A percentile compares a stretch with the other conserved stretches of the same genome.
Evolutionary conservation across 2,113 vertebrate genomes (phyloP).

Genomic region (Siniperca chuatsi): DNA sequence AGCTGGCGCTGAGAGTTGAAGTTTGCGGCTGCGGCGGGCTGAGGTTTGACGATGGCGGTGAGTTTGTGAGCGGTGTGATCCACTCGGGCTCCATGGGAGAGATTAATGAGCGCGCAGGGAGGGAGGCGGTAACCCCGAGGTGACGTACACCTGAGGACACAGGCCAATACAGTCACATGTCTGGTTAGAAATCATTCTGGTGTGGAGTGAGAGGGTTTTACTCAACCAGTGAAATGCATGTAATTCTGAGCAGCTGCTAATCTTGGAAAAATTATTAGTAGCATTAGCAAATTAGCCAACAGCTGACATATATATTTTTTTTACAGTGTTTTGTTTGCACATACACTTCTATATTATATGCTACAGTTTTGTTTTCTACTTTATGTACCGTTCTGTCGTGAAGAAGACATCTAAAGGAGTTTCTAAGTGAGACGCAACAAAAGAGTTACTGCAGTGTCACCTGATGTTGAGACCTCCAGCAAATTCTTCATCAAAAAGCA

Average conservation of each 20-base stretch:
- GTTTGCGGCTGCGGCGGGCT: conserved; percentile 81
- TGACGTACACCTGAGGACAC: conserved; percentile 85
- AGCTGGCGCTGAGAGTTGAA: conserved; percentile 79
- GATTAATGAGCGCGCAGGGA: conserved; percentile 95
- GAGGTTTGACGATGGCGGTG: conserved; percentile 94
- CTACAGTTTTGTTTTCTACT: neutral
- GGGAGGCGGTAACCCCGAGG: conserved; percentile 93
- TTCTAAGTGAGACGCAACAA: neutral
- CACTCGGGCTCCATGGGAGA: conserved; percentile 90
- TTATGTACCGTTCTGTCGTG: no score
- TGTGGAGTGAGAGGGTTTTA: neutral
- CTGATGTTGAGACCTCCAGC: conserved; percentile 94
- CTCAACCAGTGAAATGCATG: neutral
- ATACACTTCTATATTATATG: neutral
- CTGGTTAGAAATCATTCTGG: neutral
- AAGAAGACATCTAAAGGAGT: neutral
- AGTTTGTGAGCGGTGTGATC: conserved; percentile 91
- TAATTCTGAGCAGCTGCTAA: neutral
- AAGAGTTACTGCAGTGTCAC: conserved; percentile 74
- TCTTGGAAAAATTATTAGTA: no score
- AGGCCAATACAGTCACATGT: neutral
- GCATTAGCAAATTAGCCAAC: no score
- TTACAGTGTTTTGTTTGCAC: neutral
- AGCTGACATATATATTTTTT: no score
- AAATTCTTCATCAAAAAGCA: conserved; percentile 98